Conservation (phyloP, 2,797 vertebrate genomes). For the Onychomys torridus region DNA sequence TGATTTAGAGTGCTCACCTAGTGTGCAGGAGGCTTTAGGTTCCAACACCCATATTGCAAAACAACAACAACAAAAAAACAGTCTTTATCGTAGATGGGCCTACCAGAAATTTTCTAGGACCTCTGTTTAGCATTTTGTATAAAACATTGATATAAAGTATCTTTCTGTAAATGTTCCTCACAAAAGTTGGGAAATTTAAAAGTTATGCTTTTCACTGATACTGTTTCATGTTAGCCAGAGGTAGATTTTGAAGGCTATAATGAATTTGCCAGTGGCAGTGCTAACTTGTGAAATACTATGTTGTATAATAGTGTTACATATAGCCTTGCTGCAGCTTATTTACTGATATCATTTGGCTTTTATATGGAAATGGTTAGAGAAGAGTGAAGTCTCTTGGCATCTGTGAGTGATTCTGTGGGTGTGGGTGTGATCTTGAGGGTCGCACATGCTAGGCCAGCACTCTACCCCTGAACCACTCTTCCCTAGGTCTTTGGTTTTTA, state of each 20-base stretch:
- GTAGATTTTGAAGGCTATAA: slow-evolving; percentile 22
- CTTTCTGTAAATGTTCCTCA: slow-evolving; percentile 24
- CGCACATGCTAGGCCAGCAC: no score
- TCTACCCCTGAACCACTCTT: background rate
- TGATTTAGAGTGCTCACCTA: background rate
- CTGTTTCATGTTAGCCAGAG: background rate
- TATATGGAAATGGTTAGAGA: background rate
- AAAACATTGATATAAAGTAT: slow-evolving; percentile 48
- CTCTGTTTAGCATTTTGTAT: slow-evolving; percentile 39
- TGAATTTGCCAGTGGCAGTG: slow-evolving; percentile 20
- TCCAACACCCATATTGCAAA: background rate
- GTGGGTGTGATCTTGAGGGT: background rate
- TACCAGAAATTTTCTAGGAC: slow-evolving; percentile 54
- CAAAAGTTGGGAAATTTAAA: slow-evolving; percentile 41
- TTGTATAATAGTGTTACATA: slow-evolving; percentile 67
- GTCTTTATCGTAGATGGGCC: background rate
- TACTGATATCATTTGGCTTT: slow-evolving; percentile 46
- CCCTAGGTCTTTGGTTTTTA: background rate
- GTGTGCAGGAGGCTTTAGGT: background rate
- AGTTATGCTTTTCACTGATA: slow-evolving; percentile 37
- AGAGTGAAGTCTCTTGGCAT: background rate
- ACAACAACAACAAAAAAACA: background rate
- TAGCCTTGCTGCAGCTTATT: slow-evolving; percentile 1
- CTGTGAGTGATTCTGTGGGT: background rate
- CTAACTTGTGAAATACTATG: slow-evolving; percentile 51